Conservation (phyloP, 2,797 vertebrate genomes). For the Lycodopsis pacificus region DNA sequence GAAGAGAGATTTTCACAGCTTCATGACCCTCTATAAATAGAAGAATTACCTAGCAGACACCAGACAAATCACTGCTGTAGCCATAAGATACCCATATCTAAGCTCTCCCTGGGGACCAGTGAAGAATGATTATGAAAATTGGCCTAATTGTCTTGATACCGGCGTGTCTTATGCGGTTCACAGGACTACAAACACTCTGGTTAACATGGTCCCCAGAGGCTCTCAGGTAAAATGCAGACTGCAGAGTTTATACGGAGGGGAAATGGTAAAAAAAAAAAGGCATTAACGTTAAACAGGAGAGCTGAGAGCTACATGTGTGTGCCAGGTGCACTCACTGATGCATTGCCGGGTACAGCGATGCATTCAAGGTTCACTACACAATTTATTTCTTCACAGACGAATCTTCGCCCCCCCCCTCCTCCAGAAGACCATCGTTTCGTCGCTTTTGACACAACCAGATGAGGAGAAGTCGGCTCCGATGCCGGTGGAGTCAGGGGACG, state of each 20-base stretch:
- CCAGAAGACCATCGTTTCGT: constrained; percentile 73
- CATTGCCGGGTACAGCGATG: constrained; percentile 56
- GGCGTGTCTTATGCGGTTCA: constrained; percentile 46
- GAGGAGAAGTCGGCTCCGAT: constrained; percentile 78
- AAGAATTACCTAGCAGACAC: constrained; percentile 66
- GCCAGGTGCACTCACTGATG: constrained; percentile 85
- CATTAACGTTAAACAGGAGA: constrained; percentile 55
- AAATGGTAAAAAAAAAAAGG: constrained; percentile 45
- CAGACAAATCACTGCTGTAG: constrained; percentile 70
- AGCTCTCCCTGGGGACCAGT: constrained; percentile 55
- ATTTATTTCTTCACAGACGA: constrained; percentile 64
- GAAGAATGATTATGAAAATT: constrained; percentile 71
- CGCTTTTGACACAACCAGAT: constrained; percentile 85
- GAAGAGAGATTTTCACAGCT: constrained; percentile 68
- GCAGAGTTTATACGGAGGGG: constrained; percentile 8
- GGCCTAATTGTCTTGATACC: constrained; percentile 67
- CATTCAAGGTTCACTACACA: constrained; percentile 30
- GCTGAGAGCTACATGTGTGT: constrained; percentile 84
- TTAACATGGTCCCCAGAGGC: constrained; percentile 38
- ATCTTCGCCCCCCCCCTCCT: constrained; percentile 68
- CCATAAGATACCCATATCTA: constrained; percentile 44
- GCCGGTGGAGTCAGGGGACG: constrained; percentile 74
- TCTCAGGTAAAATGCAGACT: constrained; percentile 20
- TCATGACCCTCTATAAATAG: constrained; percentile 80
- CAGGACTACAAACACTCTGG: constrained; percentile 57